Evolutionary conservation across 2,888 invertebrate genomes (phyloP), one percentile per base, ranked within the genome.

Genomic region (Aporophyla lueneburgensis): DNA sequence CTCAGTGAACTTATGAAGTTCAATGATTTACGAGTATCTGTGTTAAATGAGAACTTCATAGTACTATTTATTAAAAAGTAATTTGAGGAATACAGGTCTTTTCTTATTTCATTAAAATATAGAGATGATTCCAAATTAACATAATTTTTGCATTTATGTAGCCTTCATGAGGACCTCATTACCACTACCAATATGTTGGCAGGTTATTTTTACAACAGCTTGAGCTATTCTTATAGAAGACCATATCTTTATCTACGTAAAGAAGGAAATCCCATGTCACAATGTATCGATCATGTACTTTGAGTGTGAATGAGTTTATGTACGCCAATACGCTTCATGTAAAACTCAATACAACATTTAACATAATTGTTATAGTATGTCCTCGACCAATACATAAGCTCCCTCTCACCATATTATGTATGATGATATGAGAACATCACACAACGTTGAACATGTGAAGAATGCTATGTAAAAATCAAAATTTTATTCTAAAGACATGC

Each of bases 401-500:
- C 89, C 92, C 93, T 91, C 90, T 89, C 91, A 94, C 95, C 94
- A 89, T 68, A 86, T 88, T 88, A 90, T 86, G 90, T 90, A 90
- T 89, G 88, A 90, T 88, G 88, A 88, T 88, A 92, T 92, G 90
- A 86, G 77, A 87, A 93, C 90, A 89, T 91, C 90, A 93, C 91
- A 91, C 89, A 89, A 92, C 86, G 87, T 85, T 88, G 76, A 88
- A 87, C 80, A 86, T 73, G 58, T 70, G 79, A 61, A 68, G 43
- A 83, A 80, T 46, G 61, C 68, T 59, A 56, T 27, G 62, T 71
- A 80, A 75, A 66, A 65, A 69, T 69, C 58, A 65, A 78, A 80
- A 59, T 71, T 80, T 58, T 63, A 61, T 62, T 40, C 82, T 81
- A 80, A 74, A 58, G 27, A 40, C 83, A 83, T 87, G 83, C 83